These are phyloP conservation scores for Megaustenia siamemsis DNA, from an alignment of 2,888 invertebrate genomes.

Conservation along the genomic window DNA sequence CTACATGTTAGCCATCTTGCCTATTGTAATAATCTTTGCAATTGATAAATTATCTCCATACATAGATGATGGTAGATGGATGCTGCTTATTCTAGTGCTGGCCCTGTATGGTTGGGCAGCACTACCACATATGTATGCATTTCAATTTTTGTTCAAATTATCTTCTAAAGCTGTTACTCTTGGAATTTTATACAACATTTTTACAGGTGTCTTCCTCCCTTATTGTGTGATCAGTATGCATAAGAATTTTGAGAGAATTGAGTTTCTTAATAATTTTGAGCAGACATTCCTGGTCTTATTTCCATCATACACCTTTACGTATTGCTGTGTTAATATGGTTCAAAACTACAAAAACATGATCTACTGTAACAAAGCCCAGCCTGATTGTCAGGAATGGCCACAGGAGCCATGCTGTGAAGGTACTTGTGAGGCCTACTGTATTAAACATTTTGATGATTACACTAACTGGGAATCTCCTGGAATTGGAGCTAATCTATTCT, in stretches of 20 bases:
- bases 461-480: constrained; percentile 86
- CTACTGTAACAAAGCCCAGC: constrained; percentile 70
- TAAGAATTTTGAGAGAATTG: no score
- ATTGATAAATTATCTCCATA: constrained; percentile 86
- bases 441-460: constrained; percentile 81
- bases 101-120: constrained; percentile 87
- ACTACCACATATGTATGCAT: constrained; percentile 87
- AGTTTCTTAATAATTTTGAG: constrained; percentile 84
- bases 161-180: constrained; percentile 88
- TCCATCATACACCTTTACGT: constrained; percentile 86
- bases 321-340: constrained; percentile 80
- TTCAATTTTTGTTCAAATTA: constrained; percentile 85
- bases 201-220: constrained; percentile 86
- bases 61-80: constrained; percentile 77
- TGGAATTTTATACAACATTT: constrained; percentile 86
- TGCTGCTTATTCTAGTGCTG: constrained; percentile 83
- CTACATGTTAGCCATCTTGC: constrained; percentile 84
- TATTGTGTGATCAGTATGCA: no score
- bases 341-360: constrained; percentile 78
- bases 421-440: not conserved
- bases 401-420: not conserved
- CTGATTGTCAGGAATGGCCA: fast-evolving
- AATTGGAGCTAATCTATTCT: constrained; percentile 85
- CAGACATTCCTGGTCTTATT: constrained; percentile 85
- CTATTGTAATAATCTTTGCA: constrained; percentile 84